A percentile compares a stretch with the other conserved stretches of the same genome.
Evolutionary conservation across 2,797 vertebrate species (phyloP).

Genomic region (Pagetopsis macropterus): DNA sequence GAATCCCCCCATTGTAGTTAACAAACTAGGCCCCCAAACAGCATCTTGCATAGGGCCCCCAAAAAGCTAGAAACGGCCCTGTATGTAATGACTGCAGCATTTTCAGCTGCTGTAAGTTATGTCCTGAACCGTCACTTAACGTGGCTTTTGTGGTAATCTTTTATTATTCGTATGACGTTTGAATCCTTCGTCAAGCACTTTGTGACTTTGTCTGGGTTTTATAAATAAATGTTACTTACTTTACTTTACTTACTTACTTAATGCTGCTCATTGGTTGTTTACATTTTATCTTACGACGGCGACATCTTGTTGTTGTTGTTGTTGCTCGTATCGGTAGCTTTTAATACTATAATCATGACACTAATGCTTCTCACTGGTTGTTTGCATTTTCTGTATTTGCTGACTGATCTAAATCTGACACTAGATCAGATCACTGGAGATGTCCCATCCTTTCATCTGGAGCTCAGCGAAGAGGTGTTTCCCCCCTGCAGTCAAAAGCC

Average conservation of each 20-base stretch:
- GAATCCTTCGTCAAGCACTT: no score
- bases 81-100: background rate
- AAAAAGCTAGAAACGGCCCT: no score
- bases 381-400: conserved; percentile 25
- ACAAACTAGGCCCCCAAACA: no score
- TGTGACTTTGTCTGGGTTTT: no score
- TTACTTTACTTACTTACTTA: no score
- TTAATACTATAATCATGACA: conserved; percentile 8
- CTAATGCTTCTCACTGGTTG: background rate
- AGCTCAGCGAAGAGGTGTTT: conserved; percentile 23
- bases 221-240: no score
- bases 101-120: background rate
- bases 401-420: conserved; percentile 42
- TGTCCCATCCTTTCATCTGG: conserved; percentile 38
- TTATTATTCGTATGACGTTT: no score
- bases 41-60: no score
- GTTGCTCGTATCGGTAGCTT: background rate
- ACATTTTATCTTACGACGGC: background rate
- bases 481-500: conserved; percentile 35
- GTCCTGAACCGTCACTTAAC: background rate
- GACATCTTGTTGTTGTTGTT: background rate
- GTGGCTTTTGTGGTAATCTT: no score
- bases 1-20: no score
- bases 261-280: no score
- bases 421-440: conserved; percentile 18